A percentile compares a stretch with the other conserved stretches of the same genome.
Conservation (phyloP, 2,888 invertebrate genomes). For the Pycnomerus fuliginosus region DNA sequence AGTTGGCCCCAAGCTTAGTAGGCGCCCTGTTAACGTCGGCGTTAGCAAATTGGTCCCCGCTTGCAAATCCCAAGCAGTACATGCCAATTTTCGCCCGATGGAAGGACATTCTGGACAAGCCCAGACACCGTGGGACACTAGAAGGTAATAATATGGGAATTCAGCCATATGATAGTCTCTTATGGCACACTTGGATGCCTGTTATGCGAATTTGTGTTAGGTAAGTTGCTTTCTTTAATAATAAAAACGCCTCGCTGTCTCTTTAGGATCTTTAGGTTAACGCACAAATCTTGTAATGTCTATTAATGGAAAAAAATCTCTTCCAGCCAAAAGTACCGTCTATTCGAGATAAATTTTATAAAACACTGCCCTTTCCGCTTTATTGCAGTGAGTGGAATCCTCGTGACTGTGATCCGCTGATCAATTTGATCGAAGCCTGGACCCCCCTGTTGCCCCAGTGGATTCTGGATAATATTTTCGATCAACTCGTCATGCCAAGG, state of each 20-base stretch:
- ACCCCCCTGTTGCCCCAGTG: slow-evolving; percentile 75
- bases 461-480: slow-evolving; percentile 80
- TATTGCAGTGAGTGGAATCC: slow-evolving; percentile 75
- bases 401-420: slow-evolving; percentile 74
- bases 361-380: slow-evolving; percentile 18
- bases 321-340: no score
- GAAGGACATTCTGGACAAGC: slow-evolving; percentile 62
- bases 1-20: slow-evolving; percentile 80
- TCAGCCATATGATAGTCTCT: slow-evolving; percentile 75
- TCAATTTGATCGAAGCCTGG: slow-evolving; percentile 81
- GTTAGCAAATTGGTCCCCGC: slow-evolving; percentile 77
- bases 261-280: slow-evolving; percentile 11
- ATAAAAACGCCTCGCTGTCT: slow-evolving; percentile 4
- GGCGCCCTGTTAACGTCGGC: slow-evolving; percentile 78
- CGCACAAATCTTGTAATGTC: no score
- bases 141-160: slow-evolving; percentile 55
- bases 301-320: no score
- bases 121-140: slow-evolving; percentile 47
- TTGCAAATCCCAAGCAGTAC: slow-evolving; percentile 66
- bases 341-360: no score
- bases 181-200: slow-evolving; percentile 94
- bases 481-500: slow-evolving; percentile 78
- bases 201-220: slow-evolving; percentile 69
- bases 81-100: slow-evolving; percentile 68
- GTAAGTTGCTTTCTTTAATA: slow-evolving; percentile 56